phyloP scores from a whole-genome alignment of 2,797 vertebrate genomes.

The Xiphorhynchus erythropygius region DNA sequence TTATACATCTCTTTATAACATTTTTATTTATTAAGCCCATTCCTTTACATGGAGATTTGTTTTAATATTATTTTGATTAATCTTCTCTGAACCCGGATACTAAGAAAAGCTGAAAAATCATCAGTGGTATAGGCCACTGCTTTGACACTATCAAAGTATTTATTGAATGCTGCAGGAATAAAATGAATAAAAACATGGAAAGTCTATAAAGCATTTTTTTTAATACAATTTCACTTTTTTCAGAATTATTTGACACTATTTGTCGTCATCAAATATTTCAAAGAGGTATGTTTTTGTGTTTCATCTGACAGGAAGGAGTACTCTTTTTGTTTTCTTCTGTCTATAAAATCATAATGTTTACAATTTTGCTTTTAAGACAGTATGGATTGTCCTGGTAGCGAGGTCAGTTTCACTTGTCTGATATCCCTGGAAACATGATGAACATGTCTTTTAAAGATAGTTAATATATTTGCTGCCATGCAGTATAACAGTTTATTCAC shows the following conservation, averaged over 20 bases:
- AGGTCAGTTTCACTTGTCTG: neutral
- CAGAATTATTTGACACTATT: neutral
- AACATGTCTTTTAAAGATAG: conserved; percentile 3
- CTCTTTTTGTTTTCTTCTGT: neutral
- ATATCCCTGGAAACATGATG: neutral
- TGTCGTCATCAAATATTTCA: neutral
- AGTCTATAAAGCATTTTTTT: neutral
- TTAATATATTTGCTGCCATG: neutral
- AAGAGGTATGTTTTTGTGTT: neutral
- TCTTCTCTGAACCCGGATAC: neutral
- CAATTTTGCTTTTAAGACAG: neutral
- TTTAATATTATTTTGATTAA: neutral
- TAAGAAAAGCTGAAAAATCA: neutral
- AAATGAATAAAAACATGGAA: neutral
- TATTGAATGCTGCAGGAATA: neutral
- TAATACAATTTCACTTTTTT: neutral
- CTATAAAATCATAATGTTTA: neutral
- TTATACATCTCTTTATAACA: neutral
- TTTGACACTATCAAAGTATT: neutral
- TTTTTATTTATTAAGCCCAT: neutral
- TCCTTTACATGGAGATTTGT: neutral
- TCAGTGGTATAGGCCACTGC: neutral
- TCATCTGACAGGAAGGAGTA: neutral
- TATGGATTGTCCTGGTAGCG: neutral
- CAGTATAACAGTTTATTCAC: neutral